Evolutionary conservation across 2,888 invertebrate genomes (phyloP), one percentile per base, ranked within the genome.

Genomic region (Drosophila anceps): DNA sequence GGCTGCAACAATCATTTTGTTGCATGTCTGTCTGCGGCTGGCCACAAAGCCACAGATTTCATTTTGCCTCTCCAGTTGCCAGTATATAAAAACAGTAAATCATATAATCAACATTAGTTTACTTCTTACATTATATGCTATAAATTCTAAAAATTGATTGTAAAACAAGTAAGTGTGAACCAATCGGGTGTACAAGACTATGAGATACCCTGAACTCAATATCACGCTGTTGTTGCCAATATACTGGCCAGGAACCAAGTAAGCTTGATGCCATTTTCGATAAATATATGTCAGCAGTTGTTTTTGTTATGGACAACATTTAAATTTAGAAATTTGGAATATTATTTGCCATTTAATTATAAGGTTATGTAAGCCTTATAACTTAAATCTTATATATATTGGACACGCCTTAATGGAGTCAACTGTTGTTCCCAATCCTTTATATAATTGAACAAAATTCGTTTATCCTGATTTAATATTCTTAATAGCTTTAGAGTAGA

Each of bases 1-100:
- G 59, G 65, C 60, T 54, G 67, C 82, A 76, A 72, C 79, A 75
- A 76, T 88, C 65, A 82, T 84, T 76, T 82, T 69, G 66, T 65
- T 73, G 73, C 75, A 65, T 75, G 79, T 76, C 82, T 69, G 85
- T 69, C 64, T 89, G 88, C 74, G 84, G 84, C 73, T 73, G 27
- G 67, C 74, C 79, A 51, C 79, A 76, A 61, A 76, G 79, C 85
- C 74, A 65, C 81, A 74, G 65, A 63, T 69, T 71, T 54, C 55
- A 66, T 65, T 61, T 35, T 64, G 44, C 20, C 29, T 20, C 33
- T 15, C 31, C 20, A 10, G 33, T 9, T 13, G 29, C 2, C 5
- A 35, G 46, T 61, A 46, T 62, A 66, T 59, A 50, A 50, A 35
- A 44, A 27, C 54, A 62, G 58, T 76, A 61, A 73, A 59, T 73